Percentiles rank a stretch among this genome's conserved stretches.
These are phyloP conservation scores for Melinopterus prodromus DNA, from an alignment of 2,888 invertebrate genomes.

Conservation along the genomic window DNA sequence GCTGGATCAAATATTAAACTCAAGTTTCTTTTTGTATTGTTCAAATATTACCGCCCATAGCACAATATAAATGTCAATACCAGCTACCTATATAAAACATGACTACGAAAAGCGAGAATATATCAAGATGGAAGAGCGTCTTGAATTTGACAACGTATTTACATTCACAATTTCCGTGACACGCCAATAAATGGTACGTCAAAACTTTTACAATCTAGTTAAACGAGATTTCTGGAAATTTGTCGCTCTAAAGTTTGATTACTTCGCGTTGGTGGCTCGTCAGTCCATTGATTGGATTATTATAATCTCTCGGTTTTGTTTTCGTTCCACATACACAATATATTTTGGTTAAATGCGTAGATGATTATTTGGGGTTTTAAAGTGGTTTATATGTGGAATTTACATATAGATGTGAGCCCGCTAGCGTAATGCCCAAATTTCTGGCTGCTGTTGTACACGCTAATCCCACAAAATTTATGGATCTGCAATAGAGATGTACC, in stretches of 20 bases:
- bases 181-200: not conserved
- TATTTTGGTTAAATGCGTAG: not conserved
- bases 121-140: not conserved
- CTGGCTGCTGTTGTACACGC: not conserved
- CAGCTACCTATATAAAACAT: not conserved
- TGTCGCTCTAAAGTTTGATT: not conserved
- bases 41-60: not conserved
- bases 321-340: not conserved
- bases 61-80: not conserved
- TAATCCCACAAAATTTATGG: not conserved
- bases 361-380: not conserved
- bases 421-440: not conserved
- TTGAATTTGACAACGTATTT: constrained; percentile 4
- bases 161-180: not conserved
- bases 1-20: not conserved
- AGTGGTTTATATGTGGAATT: constrained; percentile 4
- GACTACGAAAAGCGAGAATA: not conserved
- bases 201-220: not conserved
- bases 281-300: not conserved
- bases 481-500: not conserved
- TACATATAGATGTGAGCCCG: not conserved
- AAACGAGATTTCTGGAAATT: not conserved
- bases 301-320: not conserved
- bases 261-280: not conserved
- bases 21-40: not conserved